These are phyloP conservation scores for Acromyrmex echinatior DNA, from an alignment of 1,140 invertebrate species.

Conservation along the genomic window DNA sequence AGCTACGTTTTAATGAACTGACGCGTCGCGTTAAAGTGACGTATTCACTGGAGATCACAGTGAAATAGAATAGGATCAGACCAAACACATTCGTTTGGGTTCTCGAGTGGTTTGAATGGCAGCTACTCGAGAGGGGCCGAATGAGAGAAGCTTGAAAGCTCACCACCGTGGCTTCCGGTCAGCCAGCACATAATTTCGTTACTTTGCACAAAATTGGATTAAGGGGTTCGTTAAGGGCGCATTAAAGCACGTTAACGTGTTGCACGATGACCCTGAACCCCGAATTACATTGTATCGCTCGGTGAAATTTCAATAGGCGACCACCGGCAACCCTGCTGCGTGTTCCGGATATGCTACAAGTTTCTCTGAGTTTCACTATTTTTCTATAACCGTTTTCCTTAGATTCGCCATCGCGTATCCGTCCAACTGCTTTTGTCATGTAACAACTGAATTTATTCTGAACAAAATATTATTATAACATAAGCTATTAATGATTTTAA, in stretches of 20 bases:
- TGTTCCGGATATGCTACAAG: slow-evolving; percentile 63
- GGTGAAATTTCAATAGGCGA: slow-evolving; percentile 76
- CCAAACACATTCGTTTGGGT: slow-evolving; percentile 51
- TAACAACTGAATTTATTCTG: neutral
- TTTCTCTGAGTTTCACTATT: slow-evolving; percentile 56
- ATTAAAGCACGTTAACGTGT: slow-evolving; percentile 77
- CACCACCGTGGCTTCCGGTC: slow-evolving; percentile 79
- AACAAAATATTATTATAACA: slow-evolving; percentile 4
- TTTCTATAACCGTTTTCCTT: slow-evolving; percentile 6
- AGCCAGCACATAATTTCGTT: slow-evolving; percentile 80
- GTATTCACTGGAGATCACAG: slow-evolving; percentile 13
- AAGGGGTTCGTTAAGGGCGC: slow-evolving; percentile 80
- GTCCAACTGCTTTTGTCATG: neutral
- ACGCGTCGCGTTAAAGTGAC: slow-evolving; percentile 1
- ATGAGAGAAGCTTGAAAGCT: slow-evolving; percentile 59
- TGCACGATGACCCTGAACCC: slow-evolving; percentile 74
- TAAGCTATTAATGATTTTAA: neutral
- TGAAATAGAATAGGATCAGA: slow-evolving; percentile 19
- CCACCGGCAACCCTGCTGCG: slow-evolving; percentile 66
- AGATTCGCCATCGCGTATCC: neutral
- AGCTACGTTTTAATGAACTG: slow-evolving; percentile 8
- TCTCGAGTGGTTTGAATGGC: slow-evolving; percentile 63
- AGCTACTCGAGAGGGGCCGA: slow-evolving; percentile 65
- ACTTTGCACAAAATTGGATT: slow-evolving; percentile 83
- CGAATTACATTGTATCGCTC: slow-evolving; percentile 75